Conservation (phyloP, 2,888 invertebrate genomes). For the Rhopalosiphum nymphaeae region DNA sequence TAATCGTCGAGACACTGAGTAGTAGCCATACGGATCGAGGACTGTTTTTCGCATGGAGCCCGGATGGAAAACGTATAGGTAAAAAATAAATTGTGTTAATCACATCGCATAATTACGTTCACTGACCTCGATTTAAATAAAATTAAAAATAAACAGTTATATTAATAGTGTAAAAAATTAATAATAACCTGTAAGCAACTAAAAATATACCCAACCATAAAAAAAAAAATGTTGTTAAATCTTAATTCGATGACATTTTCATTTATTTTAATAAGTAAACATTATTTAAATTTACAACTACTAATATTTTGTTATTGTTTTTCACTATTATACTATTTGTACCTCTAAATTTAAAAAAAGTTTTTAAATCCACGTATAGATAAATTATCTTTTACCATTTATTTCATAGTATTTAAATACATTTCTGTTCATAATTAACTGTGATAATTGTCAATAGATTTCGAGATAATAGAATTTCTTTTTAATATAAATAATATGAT, state of each 20-base stretch:
- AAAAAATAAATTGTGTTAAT: neutral
- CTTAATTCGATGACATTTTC: no score
- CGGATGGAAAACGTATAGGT: conserved; percentile 48
- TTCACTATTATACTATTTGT: no score
- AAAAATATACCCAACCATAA: no score
- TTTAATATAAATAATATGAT: neutral
- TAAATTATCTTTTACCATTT: neutral
- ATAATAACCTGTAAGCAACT: no score
- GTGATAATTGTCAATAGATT: neutral
- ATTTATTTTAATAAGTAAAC: no score
- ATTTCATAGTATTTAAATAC: neutral
- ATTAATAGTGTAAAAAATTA: no score
- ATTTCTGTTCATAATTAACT: neutral
- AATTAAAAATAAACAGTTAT: neutral
- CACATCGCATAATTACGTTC: neutral
- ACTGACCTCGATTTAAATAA: neutral
- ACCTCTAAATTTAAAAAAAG: no score
- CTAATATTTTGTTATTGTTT: no score
- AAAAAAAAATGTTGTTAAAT: no score
- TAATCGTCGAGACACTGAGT: conserved; percentile 36
- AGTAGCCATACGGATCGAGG: conserved; percentile 33
- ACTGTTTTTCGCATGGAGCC: conserved; percentile 46
- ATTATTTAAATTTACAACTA: no score
- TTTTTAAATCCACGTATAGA: no score
- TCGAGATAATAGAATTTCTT: neutral